Conservation (phyloP, 2,888 invertebrate genomes). For the Acleris emargana region DNA sequence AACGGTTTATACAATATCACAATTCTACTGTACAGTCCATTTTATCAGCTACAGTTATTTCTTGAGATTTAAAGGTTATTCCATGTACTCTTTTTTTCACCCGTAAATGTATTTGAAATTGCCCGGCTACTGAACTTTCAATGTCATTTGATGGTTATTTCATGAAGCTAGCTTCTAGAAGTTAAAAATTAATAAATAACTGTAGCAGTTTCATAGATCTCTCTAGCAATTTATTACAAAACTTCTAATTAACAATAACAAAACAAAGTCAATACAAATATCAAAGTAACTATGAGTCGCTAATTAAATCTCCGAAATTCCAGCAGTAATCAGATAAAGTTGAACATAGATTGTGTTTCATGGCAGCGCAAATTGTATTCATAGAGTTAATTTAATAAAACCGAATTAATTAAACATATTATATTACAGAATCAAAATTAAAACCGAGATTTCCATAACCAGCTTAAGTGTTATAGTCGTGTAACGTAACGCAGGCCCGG, state of each 20-base stretch:
- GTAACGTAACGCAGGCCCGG: constrained; percentile 20
- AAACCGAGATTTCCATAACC: constrained; percentile 29
- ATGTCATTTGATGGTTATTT: no score
- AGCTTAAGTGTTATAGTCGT: constrained; percentile 19
- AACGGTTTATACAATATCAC: no score
- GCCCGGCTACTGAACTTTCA: no score
- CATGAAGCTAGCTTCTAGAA: no score
- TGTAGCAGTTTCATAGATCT: neutral
- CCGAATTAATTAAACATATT: constrained; percentile 30
- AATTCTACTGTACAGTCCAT: no score
- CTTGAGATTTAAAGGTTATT: no score
- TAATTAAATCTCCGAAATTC: constrained; percentile 21
- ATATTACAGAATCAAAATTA: constrained; percentile 19
- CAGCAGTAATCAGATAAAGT: constrained; percentile 22
- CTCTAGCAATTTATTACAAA: neutral
- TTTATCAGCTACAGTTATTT: no score
- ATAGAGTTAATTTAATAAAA: constrained; percentile 30
- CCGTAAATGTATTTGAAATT: no score
- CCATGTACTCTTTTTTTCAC: no score
- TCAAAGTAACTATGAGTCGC: constrained; percentile 9
- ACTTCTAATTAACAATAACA: neutral
- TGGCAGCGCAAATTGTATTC: constrained; percentile 22
- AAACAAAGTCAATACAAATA: constrained; percentile 3
- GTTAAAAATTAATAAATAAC: neutral
- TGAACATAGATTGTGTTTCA: constrained; percentile 29